A percentile compares a stretch with the other conserved stretches of the same genome.
Conservation (phyloP, 2,888 invertebrate species). For the Trisateles emortualis region DNA sequence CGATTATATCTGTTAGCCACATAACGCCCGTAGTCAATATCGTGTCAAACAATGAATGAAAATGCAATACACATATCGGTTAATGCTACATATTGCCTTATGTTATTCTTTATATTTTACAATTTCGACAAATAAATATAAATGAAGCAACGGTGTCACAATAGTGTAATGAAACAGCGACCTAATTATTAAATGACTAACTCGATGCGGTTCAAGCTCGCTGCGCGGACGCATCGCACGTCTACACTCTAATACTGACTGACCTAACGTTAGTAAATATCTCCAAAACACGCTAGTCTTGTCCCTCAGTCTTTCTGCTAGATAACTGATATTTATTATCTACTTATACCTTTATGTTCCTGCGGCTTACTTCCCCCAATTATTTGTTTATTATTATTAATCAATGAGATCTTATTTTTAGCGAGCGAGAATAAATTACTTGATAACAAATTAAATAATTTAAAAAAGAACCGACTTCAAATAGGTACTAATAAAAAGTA, state of each 20-base stretch:
- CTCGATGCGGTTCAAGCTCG: conserved; percentile 14
- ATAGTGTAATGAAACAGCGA: conserved; percentile 20
- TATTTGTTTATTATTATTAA: not conserved
- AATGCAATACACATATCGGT: too few species aligned
- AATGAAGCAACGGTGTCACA: too few species aligned
- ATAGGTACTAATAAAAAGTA: too few species aligned
- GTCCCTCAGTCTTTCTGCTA: conserved; percentile 55
- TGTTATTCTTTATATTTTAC: too few species aligned
- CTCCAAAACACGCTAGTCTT: conserved; percentile 55
- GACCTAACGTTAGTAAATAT: conserved; percentile 30
- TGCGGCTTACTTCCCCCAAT: conserved; percentile 14
- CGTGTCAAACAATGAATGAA: too few species aligned
- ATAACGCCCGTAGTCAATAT: too few species aligned
- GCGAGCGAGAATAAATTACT: too few species aligned
- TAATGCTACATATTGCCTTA: too few species aligned
- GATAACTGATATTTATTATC: conserved; percentile 29
- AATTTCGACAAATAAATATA: too few species aligned
- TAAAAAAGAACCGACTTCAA: too few species aligned
- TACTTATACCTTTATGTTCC: conserved; percentile 13
- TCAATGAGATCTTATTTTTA: conserved; percentile 2
- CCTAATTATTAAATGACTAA: conserved; percentile 19
- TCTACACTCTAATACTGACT: conserved; percentile 41
- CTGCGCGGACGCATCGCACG: conserved; percentile 8
- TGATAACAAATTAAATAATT: too few species aligned
- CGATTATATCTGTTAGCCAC: too few species aligned